A percentile compares a stretch with the other conserved stretches of the same genome.
These are phyloP conservation scores for Dolichomitus sp. DNA, from an alignment of 2,888 invertebrate genomes.

Conservation along the genomic window DNA sequence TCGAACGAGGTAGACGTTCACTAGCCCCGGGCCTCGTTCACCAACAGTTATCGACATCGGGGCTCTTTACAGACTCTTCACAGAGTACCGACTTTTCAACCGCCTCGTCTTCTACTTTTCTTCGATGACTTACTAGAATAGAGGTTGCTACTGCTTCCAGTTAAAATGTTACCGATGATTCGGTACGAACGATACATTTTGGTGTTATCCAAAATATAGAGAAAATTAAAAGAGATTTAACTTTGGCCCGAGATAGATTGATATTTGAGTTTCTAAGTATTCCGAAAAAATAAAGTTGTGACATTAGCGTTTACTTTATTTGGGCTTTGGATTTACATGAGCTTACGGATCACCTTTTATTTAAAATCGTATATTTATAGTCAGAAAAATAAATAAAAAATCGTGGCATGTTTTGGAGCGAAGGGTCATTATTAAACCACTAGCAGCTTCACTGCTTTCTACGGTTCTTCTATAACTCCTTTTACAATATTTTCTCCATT, in stretches of 20 bases:
- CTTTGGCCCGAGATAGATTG: not conserved
- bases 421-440: conserved; percentile 40
- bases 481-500: conserved; percentile 36
- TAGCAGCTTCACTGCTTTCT: conserved; percentile 21
- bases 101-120: conserved; percentile 28
- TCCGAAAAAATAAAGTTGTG: not conserved
- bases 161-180: not conserved
- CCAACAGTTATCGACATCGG: conserved; percentile 33
- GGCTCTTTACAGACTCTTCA: not conserved
- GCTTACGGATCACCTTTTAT: conserved; percentile 1
- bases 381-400: not conserved
- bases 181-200: not conserved
- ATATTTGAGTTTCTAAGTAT: not conserved
- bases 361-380: conserved; percentile 12
- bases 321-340: not conserved
- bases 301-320: not conserved
- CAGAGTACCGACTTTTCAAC: conserved; percentile 6
- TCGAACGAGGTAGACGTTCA: conserved; percentile 42
- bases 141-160: conserved; percentile 46
- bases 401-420: conserved; percentile 10
- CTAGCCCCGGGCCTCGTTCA: conserved; percentile 51
- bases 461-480: conserved; percentile 27
- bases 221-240: no score
- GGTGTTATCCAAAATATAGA: not conserved
- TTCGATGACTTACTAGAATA: conserved; percentile 62